Evolutionary conservation across 2,797 vertebrate species (phyloP).

Genomic region (Anabas testudineus): DNA sequence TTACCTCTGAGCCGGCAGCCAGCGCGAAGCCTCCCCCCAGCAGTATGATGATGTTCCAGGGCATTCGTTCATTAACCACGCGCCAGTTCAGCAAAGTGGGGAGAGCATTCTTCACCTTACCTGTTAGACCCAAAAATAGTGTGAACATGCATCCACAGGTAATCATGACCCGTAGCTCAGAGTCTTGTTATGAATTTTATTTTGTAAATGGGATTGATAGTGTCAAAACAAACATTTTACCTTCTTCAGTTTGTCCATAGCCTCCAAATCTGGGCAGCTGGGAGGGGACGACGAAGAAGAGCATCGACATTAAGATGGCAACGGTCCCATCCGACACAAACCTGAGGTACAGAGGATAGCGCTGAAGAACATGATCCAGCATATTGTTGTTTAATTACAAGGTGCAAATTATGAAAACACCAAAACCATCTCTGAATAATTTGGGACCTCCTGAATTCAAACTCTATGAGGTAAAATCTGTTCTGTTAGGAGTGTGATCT

Average conservation of each 20-base stretch:
- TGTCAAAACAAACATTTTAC: slow-evolving; percentile 31
- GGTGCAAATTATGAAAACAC: too few relatives aligned
- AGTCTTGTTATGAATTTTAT: background rate
- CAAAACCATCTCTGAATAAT: too few relatives aligned
- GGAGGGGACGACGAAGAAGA: slow-evolving; percentile 90
- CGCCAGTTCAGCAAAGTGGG: slow-evolving; percentile 85
- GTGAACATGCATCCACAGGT: slow-evolving; percentile 17
- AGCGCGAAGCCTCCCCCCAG: slow-evolving; percentile 95
- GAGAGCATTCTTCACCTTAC: slow-evolving; percentile 59
- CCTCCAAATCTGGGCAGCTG: slow-evolving; percentile 49
- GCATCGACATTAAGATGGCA: slow-evolving; percentile 85
- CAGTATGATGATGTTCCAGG: slow-evolving; percentile 93
- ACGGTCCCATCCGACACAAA: slow-evolving; percentile 89
- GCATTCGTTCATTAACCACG: slow-evolving; percentile 89
- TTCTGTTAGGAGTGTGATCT: too few relatives aligned
- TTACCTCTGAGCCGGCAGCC: slow-evolving; percentile 93
- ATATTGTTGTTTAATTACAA: too few relatives aligned
- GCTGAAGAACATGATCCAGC: background rate
- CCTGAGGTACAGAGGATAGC: slow-evolving; percentile 47
- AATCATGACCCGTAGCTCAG: background rate
- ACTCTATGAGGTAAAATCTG: too few relatives aligned
- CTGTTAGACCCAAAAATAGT: slow-evolving; percentile 45
- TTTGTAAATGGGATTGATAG: background rate
- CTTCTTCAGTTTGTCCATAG: slow-evolving; percentile 39
- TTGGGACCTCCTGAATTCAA: too few relatives aligned